Evolutionary conservation across 1,140 invertebrate genomes (phyloP).

Genomic region (Battus philenor): DNA sequence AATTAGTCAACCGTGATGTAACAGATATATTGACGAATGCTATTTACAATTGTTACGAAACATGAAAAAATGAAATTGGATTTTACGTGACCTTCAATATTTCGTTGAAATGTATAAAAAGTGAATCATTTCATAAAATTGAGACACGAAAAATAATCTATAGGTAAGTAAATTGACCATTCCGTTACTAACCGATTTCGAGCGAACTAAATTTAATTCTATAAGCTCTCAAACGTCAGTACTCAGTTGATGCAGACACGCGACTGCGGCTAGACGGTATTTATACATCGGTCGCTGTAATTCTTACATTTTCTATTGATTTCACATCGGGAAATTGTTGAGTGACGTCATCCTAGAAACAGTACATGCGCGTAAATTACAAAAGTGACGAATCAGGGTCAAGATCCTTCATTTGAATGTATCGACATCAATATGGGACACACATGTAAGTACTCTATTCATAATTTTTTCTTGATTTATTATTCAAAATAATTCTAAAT

Average conservation of each 20-base stretch:
- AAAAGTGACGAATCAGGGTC: slow-evolving; percentile 30
- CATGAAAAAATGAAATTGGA: background rate
- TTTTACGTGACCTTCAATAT: background rate
- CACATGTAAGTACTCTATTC: slow-evolving; percentile 44
- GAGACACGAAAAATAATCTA: slow-evolving; percentile 20
- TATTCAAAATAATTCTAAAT: slow-evolving; percentile 1
- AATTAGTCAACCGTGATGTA: slow-evolving; percentile 18
- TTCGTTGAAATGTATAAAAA: background rate
- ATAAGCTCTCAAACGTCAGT: slow-evolving; percentile 50
- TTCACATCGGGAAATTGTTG: slow-evolving; percentile 36
- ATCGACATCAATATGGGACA: slow-evolving; percentile 37
- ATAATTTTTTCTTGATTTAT: slow-evolving; percentile 10
- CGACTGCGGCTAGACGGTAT: slow-evolving; percentile 52
- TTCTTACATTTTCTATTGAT: slow-evolving; percentile 52
- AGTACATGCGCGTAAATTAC: slow-evolving; percentile 25
- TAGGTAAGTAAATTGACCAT: slow-evolving; percentile 15
- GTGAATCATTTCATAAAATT: slow-evolving; percentile 11
- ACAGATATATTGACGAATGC: background rate
- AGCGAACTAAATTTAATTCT: slow-evolving; percentile 64
- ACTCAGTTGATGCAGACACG: slow-evolving; percentile 54
- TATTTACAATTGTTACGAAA: background rate
- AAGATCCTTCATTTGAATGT: slow-evolving; percentile 22
- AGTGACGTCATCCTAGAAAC: slow-evolving; percentile 39
- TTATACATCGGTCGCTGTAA: slow-evolving; percentile 35
- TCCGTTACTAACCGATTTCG: slow-evolving; percentile 34